These are phyloP conservation scores for Leuciscus idus DNA, from an alignment of 2,113 vertebrate genomes.

Conservation along the genomic window DNA sequence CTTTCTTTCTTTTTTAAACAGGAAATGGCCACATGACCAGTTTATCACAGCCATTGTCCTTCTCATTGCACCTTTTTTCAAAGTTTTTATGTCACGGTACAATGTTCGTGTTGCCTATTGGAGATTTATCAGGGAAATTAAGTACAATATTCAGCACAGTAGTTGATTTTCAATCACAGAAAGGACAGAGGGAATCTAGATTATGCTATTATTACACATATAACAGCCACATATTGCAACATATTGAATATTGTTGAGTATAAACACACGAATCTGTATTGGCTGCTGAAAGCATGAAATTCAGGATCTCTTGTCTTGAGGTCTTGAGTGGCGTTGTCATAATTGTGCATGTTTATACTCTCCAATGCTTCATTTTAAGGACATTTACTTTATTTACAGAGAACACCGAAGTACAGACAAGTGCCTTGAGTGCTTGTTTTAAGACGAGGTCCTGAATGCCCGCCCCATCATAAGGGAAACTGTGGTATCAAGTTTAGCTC, in stretches of 20 bases:
- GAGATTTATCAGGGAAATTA: not conserved
- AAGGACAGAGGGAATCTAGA: not conserved
- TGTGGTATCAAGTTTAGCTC: not conserved
- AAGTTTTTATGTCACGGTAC: not conserved
- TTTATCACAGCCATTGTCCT: conserved; percentile 28
- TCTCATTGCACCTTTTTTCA: not conserved
- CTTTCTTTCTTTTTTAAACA: not conserved
- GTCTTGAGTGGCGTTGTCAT: too few species aligned
- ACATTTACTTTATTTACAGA: too few species aligned
- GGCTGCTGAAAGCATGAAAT: too few species aligned
- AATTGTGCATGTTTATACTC: too few species aligned
- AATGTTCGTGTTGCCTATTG: not conserved
- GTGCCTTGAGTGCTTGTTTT: not conserved
- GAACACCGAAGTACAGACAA: not conserved
- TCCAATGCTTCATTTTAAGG: too few species aligned
- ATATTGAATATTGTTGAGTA: too few species aligned
- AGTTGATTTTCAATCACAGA: not conserved
- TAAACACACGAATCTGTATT: too few species aligned
- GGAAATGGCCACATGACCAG: conserved; percentile 26
- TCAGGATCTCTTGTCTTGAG: too few species aligned
- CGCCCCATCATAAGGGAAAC: not conserved
- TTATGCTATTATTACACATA: not conserved
- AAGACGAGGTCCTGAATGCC: not conserved
- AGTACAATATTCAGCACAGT: not conserved
- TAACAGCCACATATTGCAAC: too few species aligned